Evolutionary conservation across 2,797 vertebrate species (phyloP).

Genomic region (Geotria australis): DNA sequence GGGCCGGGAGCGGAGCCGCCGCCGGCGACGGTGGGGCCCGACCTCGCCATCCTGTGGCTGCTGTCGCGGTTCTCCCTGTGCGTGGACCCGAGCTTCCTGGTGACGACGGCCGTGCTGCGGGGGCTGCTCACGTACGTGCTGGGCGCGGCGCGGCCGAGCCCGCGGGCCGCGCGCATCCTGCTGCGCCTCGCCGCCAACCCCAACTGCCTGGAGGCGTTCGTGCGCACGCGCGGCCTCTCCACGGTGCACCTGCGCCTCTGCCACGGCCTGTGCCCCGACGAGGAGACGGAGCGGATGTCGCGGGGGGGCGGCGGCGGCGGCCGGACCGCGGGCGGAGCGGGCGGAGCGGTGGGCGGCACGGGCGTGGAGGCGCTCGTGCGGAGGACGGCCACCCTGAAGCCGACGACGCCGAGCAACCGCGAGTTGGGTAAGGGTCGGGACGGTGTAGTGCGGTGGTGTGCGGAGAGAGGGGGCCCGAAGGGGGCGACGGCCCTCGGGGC

Average conservation of each 20-base stretch:
- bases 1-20: too few species aligned
- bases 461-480: background rate
- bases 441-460: background rate
- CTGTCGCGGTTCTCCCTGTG: constrained; percentile 46
- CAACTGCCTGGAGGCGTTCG: constrained; percentile 39
- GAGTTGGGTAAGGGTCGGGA: background rate
- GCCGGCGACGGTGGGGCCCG: constrained; percentile 32
- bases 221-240: constrained; percentile 26
- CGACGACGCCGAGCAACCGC: too few species aligned
- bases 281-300: background rate
- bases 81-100: constrained; percentile 23
- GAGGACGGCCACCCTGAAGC: too few species aligned
- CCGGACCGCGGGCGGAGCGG: background rate
- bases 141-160: constrained; percentile 26
- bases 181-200: constrained; percentile 47
- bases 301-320: background rate
- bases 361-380: background rate
- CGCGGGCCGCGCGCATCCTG: constrained; percentile 35
- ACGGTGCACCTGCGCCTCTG: constrained; percentile 10
- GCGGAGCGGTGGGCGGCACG: background rate
- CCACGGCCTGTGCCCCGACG: background rate
- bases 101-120: constrained; percentile 15
- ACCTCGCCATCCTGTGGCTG: constrained; percentile 41
- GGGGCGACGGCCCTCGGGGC: too few species aligned
- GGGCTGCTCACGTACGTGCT: constrained; percentile 40